Evolutionary conservation across 2,797 vertebrate species (phyloP).

Genomic region (Orientallactaga sibirica): DNA sequence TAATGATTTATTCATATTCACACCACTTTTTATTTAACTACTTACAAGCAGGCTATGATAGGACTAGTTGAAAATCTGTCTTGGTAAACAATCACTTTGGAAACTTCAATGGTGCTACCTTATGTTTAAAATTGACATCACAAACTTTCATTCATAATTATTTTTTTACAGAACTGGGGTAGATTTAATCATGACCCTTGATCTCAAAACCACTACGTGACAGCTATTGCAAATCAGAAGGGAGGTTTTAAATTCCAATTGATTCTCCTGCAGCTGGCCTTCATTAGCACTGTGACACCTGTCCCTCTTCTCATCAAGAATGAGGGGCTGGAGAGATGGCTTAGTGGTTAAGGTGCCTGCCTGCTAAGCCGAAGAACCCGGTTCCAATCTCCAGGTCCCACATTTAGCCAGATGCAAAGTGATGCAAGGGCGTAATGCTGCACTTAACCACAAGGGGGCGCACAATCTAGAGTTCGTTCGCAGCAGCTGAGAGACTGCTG

Average conservation of each 20-base stretch:
- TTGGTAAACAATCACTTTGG: slow-evolving; percentile 79
- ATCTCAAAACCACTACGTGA: slow-evolving; percentile 68
- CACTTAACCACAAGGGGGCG: too few relatives aligned
- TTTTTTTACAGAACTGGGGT: slow-evolving; percentile 79
- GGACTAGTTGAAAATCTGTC: slow-evolving; percentile 75
- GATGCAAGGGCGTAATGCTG: too few relatives aligned
- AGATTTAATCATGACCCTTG: slow-evolving; percentile 83
- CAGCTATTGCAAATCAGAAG: slow-evolving; percentile 75
- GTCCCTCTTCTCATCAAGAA: not conserved
- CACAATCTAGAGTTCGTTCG: too few relatives aligned
- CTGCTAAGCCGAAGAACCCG: too few relatives aligned
- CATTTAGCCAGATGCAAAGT: too few relatives aligned
- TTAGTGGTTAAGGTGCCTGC: too few relatives aligned
- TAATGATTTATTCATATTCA: slow-evolving; percentile 71
- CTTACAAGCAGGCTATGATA: slow-evolving; percentile 63
- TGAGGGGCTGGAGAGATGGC: too few relatives aligned
- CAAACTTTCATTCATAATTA: slow-evolving; percentile 84
- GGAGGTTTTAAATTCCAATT: slow-evolving; percentile 71
- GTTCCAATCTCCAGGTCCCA: too few relatives aligned
- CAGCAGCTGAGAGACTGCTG: too few relatives aligned
- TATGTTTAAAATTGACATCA: slow-evolving; percentile 80
- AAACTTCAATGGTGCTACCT: slow-evolving; percentile 51
- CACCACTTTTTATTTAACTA: slow-evolving; percentile 68
- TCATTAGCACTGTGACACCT: slow-evolving; percentile 43
- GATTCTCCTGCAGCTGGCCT: slow-evolving; percentile 39